Base-by-base conservation (phyloP, 2,113 vertebrate species). In the Psephotus haematonotus region DNA sequence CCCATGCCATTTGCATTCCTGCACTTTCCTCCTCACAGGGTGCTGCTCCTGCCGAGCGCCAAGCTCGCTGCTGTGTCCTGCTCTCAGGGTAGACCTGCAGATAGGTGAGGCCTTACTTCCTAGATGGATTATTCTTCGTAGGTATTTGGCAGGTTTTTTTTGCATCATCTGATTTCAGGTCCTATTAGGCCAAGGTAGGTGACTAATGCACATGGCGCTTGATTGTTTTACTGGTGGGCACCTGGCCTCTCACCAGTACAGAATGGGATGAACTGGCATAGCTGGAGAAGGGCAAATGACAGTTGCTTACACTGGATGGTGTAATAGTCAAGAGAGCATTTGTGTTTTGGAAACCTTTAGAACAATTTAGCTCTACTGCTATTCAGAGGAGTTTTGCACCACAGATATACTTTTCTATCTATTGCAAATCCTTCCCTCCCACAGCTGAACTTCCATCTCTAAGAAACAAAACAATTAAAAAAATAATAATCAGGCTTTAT, bases 21-120 rank as follows among this genome's bases (percentile, higher is more conserved):
- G 25, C 0, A 0, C 59, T 53, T 76, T 57, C 19, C 55, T 43
- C 35, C 39, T 74, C 63, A 9, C 18, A 1, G 9, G 14, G 24
- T 62, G 55, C 76, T 4, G 53, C 33, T 2, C 1, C 37, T 39
- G 41, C 46, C 80, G 0, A 2, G 75, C 5, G 0, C 69, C 9
- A 0, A 46, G 88, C 46, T 87, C 1, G 1, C 78, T 70, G 52
- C 59, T 3, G 4, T 2, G 2, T 23, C 23, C 33, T 13, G 20
- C 37, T 78, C 41, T 15, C 72, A 44, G 43, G 59, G 37, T 39
- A 46, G 35, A 44, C 29, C 65, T 35, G 19, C 4, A 29, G 72
- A 65, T 49, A 91, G 19, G 28, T 4, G 0, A 88, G 46, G 65
- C 29, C 47, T 86, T 69, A 89, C 81, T 74, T 93, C 57, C 37